phyloP scores from a whole-genome alignment of 2,888 invertebrate species.

The Drosophila quinaria region DNA sequence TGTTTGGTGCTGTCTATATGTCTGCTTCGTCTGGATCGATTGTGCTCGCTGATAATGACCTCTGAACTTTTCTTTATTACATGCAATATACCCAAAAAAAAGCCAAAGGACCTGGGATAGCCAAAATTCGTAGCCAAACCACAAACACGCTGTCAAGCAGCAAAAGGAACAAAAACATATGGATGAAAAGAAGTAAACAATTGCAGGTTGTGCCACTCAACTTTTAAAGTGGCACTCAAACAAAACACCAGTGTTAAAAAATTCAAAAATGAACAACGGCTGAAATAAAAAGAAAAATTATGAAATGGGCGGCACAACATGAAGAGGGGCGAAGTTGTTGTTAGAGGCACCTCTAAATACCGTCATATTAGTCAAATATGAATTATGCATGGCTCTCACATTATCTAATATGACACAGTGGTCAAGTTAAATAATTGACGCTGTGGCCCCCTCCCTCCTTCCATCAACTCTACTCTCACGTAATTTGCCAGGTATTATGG shows the following conservation, averaged over 20 bases:
- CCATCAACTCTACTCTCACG: constrained; percentile 32
- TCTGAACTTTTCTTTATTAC: constrained; percentile 72
- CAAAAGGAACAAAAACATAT: constrained; percentile 35
- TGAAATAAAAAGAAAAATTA: constrained; percentile 17
- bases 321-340: constrained; percentile 12
- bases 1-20: constrained; percentile 48
- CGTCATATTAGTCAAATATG: constrained; percentile 58
- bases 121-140: constrained; percentile 58
- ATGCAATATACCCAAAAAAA: constrained; percentile 42
- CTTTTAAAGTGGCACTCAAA: constrained; percentile 71
- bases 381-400: constrained; percentile 58
- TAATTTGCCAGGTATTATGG: constrained; percentile 63
- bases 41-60: constrained; percentile 71
- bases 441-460: not conserved
- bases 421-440: constrained; percentile 71
- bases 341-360: constrained; percentile 37
- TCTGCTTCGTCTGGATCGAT: constrained; percentile 58
- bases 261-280: constrained; percentile 11
- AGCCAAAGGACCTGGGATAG: constrained; percentile 24
- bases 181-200: constrained; percentile 27
- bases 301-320: constrained; percentile 31
- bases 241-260: constrained; percentile 49
- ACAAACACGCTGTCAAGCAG: constrained; percentile 60
- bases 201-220: constrained; percentile 56
- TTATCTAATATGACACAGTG: constrained; percentile 69